These are phyloP conservation scores for Thysanoteuthis rhombus DNA, from an alignment of 2,888 invertebrate genomes.

Conservation along the genomic window DNA sequence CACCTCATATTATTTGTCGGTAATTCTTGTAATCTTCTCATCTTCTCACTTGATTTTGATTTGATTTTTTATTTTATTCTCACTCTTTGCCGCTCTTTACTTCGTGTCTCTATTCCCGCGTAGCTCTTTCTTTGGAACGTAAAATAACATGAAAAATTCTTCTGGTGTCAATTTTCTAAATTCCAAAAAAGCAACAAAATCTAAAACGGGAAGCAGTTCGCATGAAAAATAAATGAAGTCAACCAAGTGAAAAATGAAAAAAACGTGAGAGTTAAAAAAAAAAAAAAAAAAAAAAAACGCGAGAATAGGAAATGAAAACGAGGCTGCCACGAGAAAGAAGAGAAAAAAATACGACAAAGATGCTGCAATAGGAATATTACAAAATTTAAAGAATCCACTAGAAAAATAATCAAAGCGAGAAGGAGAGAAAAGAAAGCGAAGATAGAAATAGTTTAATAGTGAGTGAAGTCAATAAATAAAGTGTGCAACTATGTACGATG, in stretches of 20 bases:
- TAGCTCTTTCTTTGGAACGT: neutral
- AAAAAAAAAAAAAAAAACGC: neutral
- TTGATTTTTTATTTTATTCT: neutral
- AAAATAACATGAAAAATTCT: neutral
- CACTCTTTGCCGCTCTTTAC: neutral
- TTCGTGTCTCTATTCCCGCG: neutral
- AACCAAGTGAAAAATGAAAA: neutral
- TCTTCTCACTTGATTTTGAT: neutral
- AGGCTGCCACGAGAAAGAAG: neutral
- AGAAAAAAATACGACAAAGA: neutral
- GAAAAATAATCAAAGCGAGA: neutral
- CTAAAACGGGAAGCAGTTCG: neutral
- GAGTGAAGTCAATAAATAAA: neutral
- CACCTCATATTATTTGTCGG: neutral
- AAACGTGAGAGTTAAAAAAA: neutral
- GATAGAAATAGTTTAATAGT: neutral
- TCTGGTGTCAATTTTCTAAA: neutral
- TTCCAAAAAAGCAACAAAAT: neutral
- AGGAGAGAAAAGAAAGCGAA: neutral
- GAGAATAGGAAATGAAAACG: too few species aligned
- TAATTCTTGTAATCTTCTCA: neutral
- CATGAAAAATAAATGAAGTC: slow-evolving; percentile 12
- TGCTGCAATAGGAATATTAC: neutral
- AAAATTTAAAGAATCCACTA: neutral
- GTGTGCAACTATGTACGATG: too few species aligned